Conservation (phyloP, 2,888 invertebrate genomes). For the Therioaphis trifolii region DNA sequence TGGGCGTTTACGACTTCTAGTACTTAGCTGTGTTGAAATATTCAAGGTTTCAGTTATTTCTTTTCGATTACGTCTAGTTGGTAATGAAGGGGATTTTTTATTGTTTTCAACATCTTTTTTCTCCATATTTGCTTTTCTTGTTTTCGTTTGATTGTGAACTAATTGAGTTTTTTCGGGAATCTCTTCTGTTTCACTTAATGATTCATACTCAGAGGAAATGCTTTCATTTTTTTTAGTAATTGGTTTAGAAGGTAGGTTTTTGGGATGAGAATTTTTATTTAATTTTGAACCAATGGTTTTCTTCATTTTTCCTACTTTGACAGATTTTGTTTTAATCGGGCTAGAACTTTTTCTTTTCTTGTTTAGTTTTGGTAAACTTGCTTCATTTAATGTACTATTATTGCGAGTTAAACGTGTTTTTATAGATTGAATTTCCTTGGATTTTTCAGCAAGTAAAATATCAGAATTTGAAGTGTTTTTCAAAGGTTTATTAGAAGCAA, state of each 20-base stretch:
- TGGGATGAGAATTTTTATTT: neutral
- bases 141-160: neutral
- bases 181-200: slow-evolving; percentile 2
- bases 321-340: slow-evolving; percentile 10
- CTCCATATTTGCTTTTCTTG: neutral
- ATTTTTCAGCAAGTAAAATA: neutral
- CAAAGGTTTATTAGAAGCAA: neutral
- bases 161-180: neutral
- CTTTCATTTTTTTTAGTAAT: neutral
- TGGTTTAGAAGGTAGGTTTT: neutral
- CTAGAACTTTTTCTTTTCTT: slow-evolving; percentile 12
- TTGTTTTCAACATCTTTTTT: neutral
- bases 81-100: neutral
- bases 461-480: neutral
- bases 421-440: neutral
- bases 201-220: slow-evolving; percentile 22
- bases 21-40: neutral
- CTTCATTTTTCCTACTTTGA: slow-evolving; percentile 17
- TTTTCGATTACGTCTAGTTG: slow-evolving; percentile 9
- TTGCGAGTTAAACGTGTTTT: neutral
- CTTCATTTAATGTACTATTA: slow-evolving; percentile 17
- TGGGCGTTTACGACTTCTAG: slow-evolving; percentile 33
- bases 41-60: slow-evolving; percentile 14
- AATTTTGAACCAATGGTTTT: neutral
- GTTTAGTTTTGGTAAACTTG: neutral